Base-by-base conservation (phyloP, 2,888 invertebrate genomes). In the Cerastis leucographa region DNA sequence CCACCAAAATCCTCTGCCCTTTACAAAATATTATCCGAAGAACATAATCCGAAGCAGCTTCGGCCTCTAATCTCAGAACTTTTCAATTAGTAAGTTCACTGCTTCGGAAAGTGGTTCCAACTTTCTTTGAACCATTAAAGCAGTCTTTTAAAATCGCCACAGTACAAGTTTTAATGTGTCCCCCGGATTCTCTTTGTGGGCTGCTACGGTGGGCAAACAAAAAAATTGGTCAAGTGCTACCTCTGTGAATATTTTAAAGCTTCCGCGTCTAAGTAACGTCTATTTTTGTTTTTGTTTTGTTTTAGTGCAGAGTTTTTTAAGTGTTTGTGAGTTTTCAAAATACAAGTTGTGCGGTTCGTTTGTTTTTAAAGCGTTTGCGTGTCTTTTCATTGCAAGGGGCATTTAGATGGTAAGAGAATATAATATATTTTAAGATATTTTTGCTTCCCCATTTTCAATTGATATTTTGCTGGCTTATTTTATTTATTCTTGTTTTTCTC, bases 141-240 rank as follows among this genome's bases (percentile, higher is more conserved):
- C 78, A 77, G 89, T 91, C 88, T 89, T 88, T 86, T 81, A 90
- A 87, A 91, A 91, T 92, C 90, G 90, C 87, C 87, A 89, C 89
- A 91, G 90, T 90, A 90, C 91, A 94, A 95, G 92, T 95, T 95
- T 95, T 94, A 94, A 95, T 94, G 94, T 94, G 92, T 92, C 92
- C 88, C 83, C 86, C 79, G 88, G 90, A 90, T 91, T 90, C 90
- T 90, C 93, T 93, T 94, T 93, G 92, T 93, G 90, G 71, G 81
- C 89, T 85, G 89, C 91, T 87, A 89, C 88, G 88, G 84, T 84
- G 86, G 76, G 81, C 88, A 87, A 90, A 90, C 90, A 91, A 92
- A 89, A 89, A 89, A 90, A 83, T 80, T 84, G 83, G 81, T 81
- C 80, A 86, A 86, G 81, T 78, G 74, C 64, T 74, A 51, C 71